phyloP scores from a whole-genome alignment of 2,797 vertebrate genomes.

The Hemitrygon akajei region DNA sequence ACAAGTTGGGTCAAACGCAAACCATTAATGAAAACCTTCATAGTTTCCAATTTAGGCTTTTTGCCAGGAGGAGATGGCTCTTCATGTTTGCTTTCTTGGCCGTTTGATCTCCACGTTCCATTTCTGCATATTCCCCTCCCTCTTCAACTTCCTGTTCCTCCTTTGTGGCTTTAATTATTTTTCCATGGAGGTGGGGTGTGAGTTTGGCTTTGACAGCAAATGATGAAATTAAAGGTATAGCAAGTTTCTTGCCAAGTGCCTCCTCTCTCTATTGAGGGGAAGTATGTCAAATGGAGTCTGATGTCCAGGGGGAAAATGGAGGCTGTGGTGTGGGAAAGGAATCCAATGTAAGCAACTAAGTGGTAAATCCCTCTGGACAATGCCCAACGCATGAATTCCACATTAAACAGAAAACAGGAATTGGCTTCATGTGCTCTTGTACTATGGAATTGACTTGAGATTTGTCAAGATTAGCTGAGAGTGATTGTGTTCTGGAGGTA shows the following conservation, averaged over 20 bases:
- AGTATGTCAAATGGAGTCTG: not conserved
- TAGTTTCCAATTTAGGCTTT: not conserved
- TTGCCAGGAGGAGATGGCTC: not conserved
- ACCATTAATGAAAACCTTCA: not conserved
- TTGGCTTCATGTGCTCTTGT: not conserved
- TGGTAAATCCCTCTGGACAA: not conserved
- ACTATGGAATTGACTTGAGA: not conserved
- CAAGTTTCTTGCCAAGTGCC: not conserved
- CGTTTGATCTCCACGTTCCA: not conserved
- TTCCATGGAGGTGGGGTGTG: too few species aligned
- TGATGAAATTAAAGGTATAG: not conserved
- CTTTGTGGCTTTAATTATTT: not conserved
- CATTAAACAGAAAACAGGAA: not conserved
- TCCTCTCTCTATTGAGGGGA: not conserved
- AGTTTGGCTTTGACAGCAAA: not conserved
- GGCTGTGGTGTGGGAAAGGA: not conserved
- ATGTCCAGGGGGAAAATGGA: not conserved
- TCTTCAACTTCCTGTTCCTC: not conserved
- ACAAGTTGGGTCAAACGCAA: not conserved
- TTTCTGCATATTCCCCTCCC: not conserved
- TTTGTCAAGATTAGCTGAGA: constrained; percentile 1
- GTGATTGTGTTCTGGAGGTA: not conserved
- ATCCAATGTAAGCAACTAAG: not conserved
- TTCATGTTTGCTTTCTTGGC: not conserved
- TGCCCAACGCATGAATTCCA: not conserved